phyloP scores from a whole-genome alignment of 2,113 vertebrate genomes.

The Noturus placidus region DNA sequence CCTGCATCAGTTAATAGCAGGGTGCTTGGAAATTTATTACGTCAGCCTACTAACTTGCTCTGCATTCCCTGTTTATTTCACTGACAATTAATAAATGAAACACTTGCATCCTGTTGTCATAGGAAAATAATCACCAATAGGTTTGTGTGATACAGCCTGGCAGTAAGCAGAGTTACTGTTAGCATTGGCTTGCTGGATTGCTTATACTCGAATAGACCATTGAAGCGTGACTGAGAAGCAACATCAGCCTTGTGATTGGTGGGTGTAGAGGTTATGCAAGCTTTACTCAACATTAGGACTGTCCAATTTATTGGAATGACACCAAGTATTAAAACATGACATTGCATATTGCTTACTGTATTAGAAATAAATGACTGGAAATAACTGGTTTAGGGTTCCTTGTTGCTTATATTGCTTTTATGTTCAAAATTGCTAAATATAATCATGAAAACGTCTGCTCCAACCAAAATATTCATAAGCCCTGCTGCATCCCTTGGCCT shows the following conservation, averaged over 20 bases:
- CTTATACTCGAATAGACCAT: neutral
- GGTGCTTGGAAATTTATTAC: neutral
- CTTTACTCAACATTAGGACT: neutral
- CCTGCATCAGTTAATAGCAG: constrained; percentile 5
- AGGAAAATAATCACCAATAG: constrained; percentile 3
- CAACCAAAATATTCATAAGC: neutral
- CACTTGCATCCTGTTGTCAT: too few species aligned
- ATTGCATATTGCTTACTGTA: too few species aligned
- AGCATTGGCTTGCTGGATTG: neutral
- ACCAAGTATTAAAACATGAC: neutral
- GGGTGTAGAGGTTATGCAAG: constrained; percentile 1
- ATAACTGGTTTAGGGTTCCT: neutral
- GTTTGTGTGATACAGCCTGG: neutral
- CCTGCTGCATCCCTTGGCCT: neutral
- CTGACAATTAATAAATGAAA: neutral
- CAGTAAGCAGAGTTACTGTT: constrained; percentile 5
- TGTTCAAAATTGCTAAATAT: neutral
- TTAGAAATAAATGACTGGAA: neutral
- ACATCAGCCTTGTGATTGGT: neutral
- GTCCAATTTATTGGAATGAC: neutral
- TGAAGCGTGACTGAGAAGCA: neutral
- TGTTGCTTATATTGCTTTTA: neutral
- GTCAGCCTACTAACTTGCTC: neutral
- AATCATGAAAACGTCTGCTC: neutral
- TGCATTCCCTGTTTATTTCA: neutral